phyloP scores from a whole-genome alignment of 2,888 invertebrate genomes.

The Tenthredo notha region DNA sequence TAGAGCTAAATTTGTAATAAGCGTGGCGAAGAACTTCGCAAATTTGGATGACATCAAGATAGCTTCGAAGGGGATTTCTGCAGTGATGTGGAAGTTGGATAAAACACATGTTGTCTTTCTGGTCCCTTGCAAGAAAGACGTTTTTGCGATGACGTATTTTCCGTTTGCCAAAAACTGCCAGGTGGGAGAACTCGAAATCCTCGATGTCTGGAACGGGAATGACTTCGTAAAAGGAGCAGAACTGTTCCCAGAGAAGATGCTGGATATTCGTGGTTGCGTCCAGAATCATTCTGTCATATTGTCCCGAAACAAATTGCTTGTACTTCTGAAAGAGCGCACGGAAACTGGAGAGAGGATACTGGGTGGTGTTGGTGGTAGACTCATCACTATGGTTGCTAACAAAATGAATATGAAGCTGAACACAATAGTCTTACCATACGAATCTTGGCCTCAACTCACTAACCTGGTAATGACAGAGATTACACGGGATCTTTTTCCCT shows the following conservation, averaged over 20 bases:
- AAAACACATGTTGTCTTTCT: slow-evolving; percentile 4
- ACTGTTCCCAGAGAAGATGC: slow-evolving; percentile 15
- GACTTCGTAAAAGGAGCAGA: not conserved
- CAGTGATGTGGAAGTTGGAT: slow-evolving; percentile 8
- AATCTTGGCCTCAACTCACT: not conserved
- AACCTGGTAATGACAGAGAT: not conserved
- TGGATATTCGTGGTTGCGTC: slow-evolving; percentile 5
- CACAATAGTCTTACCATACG: not conserved
- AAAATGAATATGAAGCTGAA: slow-evolving; percentile 27
- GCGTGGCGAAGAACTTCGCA: not conserved
- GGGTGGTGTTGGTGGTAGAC: slow-evolving; percentile 18
- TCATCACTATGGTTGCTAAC: not conserved
- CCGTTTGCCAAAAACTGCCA: slow-evolving; percentile 23
- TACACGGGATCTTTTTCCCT: not conserved
- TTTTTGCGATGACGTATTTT: slow-evolving; percentile 12
- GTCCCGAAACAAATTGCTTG: not conserved
- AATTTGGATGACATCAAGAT: slow-evolving; percentile 17
- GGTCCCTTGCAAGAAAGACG: slow-evolving; percentile 13
- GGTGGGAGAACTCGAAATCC: slow-evolving; percentile 17
- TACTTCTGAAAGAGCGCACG: not conserved
- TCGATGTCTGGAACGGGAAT: not conserved
- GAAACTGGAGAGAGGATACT: slow-evolving; percentile 19
- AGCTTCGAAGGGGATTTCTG: slow-evolving; percentile 15
- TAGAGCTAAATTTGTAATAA: not conserved
- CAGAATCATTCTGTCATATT: slow-evolving; percentile 4